Evolutionary conservation across 2,797 vertebrate species (phyloP).

Genomic region (Paratrypauchen microcephalus): DNA sequence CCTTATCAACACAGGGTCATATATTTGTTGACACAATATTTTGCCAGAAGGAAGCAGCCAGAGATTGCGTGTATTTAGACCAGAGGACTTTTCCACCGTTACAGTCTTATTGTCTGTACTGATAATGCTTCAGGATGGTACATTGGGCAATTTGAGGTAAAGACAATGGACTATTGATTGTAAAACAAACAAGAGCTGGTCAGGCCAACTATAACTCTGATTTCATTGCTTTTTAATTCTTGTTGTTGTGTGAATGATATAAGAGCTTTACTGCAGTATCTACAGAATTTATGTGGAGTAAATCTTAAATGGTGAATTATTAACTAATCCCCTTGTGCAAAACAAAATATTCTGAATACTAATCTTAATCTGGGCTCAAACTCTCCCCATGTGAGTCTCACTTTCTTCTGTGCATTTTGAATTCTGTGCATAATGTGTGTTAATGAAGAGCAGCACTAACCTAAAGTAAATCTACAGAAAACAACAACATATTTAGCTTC

Average conservation of each 20-base stretch:
- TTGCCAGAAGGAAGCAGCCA: slow-evolving; percentile 23
- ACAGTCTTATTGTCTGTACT: slow-evolving; percentile 36
- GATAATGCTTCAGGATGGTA: slow-evolving; percentile 21
- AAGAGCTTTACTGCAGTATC: slow-evolving; percentile 4
- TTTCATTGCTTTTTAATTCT: too few species aligned
- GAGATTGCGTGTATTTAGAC: slow-evolving; percentile 16
- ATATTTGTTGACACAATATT: slow-evolving; percentile 3
- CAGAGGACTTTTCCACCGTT: slow-evolving; percentile 35
- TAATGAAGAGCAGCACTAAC: neutral
- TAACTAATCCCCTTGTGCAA: neutral
- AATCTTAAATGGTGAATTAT: neutral
- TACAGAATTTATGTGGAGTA: slow-evolving; percentile 19
- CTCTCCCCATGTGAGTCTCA: neutral
- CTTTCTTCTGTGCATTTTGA: neutral
- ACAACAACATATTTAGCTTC: neutral
- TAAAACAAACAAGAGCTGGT: too few species aligned
- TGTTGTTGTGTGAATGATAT: too few species aligned
- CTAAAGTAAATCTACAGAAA: neutral
- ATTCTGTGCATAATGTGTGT: slow-evolving; percentile 6
- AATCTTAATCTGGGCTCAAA: slow-evolving; percentile 1
- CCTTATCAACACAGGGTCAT: neutral
- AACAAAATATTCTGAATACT: neutral
- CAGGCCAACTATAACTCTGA: too few species aligned
- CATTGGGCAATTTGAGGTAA: slow-evolving; percentile 1
- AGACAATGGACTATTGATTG: too few species aligned